These are phyloP conservation scores for Lepisosteus osseus DNA, from an alignment of 2,113 vertebrate genomes.

Conservation along the genomic window DNA sequence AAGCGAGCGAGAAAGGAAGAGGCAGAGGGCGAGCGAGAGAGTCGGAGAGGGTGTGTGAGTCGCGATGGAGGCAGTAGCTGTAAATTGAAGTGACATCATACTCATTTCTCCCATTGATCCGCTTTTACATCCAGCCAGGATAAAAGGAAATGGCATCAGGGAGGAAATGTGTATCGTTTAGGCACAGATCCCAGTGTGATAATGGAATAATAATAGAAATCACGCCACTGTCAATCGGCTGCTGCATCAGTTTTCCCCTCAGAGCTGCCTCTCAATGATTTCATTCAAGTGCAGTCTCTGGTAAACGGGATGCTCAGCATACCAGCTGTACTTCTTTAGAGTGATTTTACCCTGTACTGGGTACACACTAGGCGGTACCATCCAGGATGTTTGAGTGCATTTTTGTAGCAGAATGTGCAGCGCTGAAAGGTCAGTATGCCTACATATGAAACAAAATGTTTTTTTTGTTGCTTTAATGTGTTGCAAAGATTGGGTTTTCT, in stretches of 20 bases:
- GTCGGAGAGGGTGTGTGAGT: constrained; percentile 7
- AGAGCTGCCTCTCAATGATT: constrained; percentile 55
- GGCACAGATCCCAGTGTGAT: constrained; percentile 78
- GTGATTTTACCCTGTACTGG: constrained; percentile 43
- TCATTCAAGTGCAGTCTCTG: constrained; percentile 52
- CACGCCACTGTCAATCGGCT: constrained; percentile 58
- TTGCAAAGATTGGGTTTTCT: too few relatives aligned
- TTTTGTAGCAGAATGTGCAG: constrained; percentile 44
- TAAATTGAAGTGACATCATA: constrained; percentile 76
- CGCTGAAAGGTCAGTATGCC: constrained; percentile 56
- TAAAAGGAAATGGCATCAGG: constrained; percentile 78
- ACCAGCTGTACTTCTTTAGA: constrained; percentile 47
- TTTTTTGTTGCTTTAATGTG: too few relatives aligned
- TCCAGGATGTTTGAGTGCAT: constrained; percentile 36
- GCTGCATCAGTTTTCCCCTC: constrained; percentile 58
- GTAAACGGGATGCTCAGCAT: constrained; percentile 46
- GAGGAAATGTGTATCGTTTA: constrained; percentile 75
- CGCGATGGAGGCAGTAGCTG: constrained; percentile 40
- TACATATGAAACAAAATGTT: too few relatives aligned
- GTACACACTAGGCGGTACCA: constrained; percentile 21
- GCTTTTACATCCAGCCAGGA: constrained; percentile 70
- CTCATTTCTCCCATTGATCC: constrained; percentile 70
- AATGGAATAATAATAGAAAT: constrained; percentile 82
- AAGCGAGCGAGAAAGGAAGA: constrained; percentile 14
- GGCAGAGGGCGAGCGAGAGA: constrained; percentile 3